phyloP scores from a whole-genome alignment of 2,888 invertebrate genomes.

The Plagodis dolabraria region DNA sequence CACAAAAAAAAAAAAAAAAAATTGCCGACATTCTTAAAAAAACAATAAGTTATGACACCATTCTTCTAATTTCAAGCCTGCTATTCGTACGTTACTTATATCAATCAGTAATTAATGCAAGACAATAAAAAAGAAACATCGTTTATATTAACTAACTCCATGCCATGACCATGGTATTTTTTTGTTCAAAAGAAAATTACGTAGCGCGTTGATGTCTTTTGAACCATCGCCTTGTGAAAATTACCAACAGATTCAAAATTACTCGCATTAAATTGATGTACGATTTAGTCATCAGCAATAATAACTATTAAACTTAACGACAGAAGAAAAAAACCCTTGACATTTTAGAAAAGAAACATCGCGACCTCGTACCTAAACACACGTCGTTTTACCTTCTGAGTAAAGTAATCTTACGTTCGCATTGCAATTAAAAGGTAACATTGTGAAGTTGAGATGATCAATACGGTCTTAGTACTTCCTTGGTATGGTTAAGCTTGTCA shows the following conservation, averaged over 20 bases:
- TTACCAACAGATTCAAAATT: slow-evolving; percentile 24
- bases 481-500: slow-evolving; percentile 39
- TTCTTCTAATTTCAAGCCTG: too few relatives aligned
- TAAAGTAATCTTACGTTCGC: slow-evolving; percentile 42
- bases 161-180: too few relatives aligned
- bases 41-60: too few relatives aligned
- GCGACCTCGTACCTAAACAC: slow-evolving; percentile 65
- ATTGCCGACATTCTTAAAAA: too few relatives aligned
- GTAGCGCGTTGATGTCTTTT: slow-evolving; percentile 26
- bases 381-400: slow-evolving; percentile 63
- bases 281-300: slow-evolving; percentile 28
- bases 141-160: too few relatives aligned
- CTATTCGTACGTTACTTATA: too few relatives aligned
- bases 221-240: slow-evolving; percentile 17
- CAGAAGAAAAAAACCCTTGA: slow-evolving; percentile 68
- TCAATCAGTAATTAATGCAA: too few relatives aligned
- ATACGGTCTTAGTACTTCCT: slow-evolving; percentile 44
- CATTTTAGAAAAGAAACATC: slow-evolving; percentile 67
- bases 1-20: too few relatives aligned
- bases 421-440: slow-evolving; percentile 60
- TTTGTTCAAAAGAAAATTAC: slow-evolving; percentile 1
- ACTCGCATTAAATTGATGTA: slow-evolving; percentile 40
- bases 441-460: slow-evolving; percentile 44
- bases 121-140: too few relatives aligned
- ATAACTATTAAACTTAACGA: slow-evolving; percentile 45